Percentiles rank a stretch among this genome's conserved stretches.
phyloP scores from a whole-genome alignment of 2,888 invertebrate species.

The Drosophila quinaria region DNA sequence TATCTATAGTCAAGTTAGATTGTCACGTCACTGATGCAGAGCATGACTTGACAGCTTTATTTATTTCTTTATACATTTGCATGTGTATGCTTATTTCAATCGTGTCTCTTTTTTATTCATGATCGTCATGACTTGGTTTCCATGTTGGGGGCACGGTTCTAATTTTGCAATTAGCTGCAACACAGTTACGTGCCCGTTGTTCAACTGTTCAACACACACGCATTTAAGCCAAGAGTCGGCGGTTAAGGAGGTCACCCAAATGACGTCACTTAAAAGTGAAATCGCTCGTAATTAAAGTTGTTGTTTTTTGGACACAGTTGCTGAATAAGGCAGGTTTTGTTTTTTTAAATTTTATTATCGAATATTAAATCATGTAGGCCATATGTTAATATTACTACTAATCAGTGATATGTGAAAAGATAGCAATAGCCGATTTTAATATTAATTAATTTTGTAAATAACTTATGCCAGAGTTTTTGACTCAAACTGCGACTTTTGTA shows the following conservation, averaged over 20 bases:
- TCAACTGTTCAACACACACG: conserved; percentile 31
- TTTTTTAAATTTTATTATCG: neutral
- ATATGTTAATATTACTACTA: neutral
- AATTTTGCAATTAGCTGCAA: conserved; percentile 24
- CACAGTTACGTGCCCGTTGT: conserved; percentile 31
- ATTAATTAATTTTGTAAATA: neutral
- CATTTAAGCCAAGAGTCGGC: conserved; percentile 27
- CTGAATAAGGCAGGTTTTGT: conserved; percentile 28
- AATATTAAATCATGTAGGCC: conserved; percentile 11
- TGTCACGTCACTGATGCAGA: conserved; percentile 42
- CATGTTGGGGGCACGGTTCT: conserved; percentile 19
- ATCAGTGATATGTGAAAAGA: neutral
- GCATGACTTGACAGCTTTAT: conserved; percentile 46
- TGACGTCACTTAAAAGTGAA: conserved; percentile 75
- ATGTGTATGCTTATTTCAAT: neutral
- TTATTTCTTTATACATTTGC: conserved; percentile 12
- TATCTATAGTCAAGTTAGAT: conserved; percentile 2
- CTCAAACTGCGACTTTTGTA: neutral
- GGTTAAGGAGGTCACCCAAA: conserved; percentile 55
- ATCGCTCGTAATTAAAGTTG: conserved; percentile 54
- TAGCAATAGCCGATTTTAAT: neutral
- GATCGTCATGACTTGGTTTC: conserved; percentile 14
- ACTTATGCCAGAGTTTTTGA: neutral
- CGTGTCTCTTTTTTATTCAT: conserved; percentile 3
- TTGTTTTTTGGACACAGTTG: conserved; percentile 18